Base-by-base conservation (phyloP, 2,113 vertebrate genomes). In the Egretta garzetta region DNA sequence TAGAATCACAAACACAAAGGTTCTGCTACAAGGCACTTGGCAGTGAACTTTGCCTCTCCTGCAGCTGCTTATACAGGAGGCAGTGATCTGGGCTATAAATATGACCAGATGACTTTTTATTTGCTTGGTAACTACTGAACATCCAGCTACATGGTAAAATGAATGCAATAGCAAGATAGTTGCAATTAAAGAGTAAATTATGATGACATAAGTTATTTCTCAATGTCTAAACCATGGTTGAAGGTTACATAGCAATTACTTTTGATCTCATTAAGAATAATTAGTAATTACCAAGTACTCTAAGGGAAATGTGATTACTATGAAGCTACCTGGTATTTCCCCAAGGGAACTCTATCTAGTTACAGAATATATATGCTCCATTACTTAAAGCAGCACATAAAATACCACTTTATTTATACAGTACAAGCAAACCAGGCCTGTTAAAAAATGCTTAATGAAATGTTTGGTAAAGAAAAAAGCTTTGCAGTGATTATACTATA, bases 221-320 rank as follows among this genome's bases (percentile, higher is more conserved):
- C 94, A 93, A 96, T 97, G 95, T 89, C 95, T 97, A 95, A 96
- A 95, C 73, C 80, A 41, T 62, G 70, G 91, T 39, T 97, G 97
- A 97, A 97, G 96, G 96, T 97, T 97, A 97, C 77, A 85, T 62
- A 95, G 94, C 91, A 97, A 97, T 97, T 96, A 96, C 91, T 85
- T 97, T 95, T 87, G 94, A 95, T 97, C 96, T 96, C 91, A 97
- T 97, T 96, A 97, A 91, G 96, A 97, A 96, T 97, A 97, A 97
- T 97, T 96, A 97, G 91, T 93, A 97, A 97, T 96, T 97, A 95
- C 66, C 73, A 87, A 87, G 80, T 62, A 91, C 86, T 91, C 80
- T 50, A 74, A 91, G 89, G 91, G 81, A 96, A 96, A 96, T 94
- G 95, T 95, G 95, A 97, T 96, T 96, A 96, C 91, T 92, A 8